Evolutionary conservation across 1,140 invertebrate genomes (phyloP).

Genomic region (Sesamia nonagrioides): DNA sequence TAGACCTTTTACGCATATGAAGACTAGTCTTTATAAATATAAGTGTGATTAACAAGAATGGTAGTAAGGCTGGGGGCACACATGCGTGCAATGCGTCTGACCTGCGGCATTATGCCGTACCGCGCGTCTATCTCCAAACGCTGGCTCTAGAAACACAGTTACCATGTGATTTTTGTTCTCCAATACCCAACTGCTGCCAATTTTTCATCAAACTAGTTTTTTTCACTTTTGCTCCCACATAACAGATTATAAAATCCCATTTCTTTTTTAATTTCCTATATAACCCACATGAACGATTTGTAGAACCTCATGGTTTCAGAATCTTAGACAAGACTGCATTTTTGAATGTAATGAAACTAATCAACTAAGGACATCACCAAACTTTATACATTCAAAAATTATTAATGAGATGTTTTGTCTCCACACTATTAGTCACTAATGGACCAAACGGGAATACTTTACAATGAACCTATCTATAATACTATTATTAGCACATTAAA

Average conservation of each 20-base stretch:
- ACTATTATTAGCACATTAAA: not conserved
- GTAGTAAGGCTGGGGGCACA: slow-evolving; percentile 68
- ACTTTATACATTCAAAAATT: slow-evolving; percentile 22
- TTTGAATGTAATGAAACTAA: not conserved
- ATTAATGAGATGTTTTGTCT: slow-evolving; percentile 6
- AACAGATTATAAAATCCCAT: not conserved
- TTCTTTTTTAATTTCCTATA: not conserved
- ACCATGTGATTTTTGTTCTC: slow-evolving; percentile 49
- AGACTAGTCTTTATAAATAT: not conserved
- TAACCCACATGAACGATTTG: too few species aligned
- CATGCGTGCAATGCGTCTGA: slow-evolving; percentile 84
- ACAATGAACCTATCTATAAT: slow-evolving; percentile 6
- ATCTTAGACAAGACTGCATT: not conserved
- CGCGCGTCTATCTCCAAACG: slow-evolving; percentile 97
- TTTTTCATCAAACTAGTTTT: not conserved
- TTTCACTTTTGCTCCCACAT: not conserved
- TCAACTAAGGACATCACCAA: not conserved
- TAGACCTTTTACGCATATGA: not conserved
- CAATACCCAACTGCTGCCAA: slow-evolving; percentile 19
- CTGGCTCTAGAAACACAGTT: slow-evolving; percentile 93
- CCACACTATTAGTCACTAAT: slow-evolving; percentile 42
- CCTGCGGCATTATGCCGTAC: slow-evolving; percentile 93
- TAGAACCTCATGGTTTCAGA: too few species aligned
- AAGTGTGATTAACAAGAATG: slow-evolving; percentile 30
- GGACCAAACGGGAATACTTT: slow-evolving; percentile 32